Base-by-base conservation (phyloP, 2,888 invertebrate genomes). In the Rutpela maculata region DNA sequence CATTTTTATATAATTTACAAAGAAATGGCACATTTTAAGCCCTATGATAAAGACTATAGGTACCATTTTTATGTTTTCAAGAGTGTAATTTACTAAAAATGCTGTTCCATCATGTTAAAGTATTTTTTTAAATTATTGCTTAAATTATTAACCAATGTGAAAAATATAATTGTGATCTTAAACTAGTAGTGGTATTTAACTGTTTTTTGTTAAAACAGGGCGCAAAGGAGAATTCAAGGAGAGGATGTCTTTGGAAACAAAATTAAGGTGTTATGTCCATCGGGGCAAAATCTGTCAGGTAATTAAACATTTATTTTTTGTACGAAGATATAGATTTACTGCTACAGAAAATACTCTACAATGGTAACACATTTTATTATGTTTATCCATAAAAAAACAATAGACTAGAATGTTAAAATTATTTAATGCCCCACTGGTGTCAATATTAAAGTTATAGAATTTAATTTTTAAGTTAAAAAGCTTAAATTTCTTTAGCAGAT, bases 161-260 rank as follows among this genome's bases (percentile, higher is more conserved):
- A 55, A 56, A 69, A 56, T 43, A 72, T 69, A 50, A 22, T 60
- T 73, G 59, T 57, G 22, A n/a, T 15, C 59, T 62, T 43, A 43
- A 31, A 26, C 9, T 17, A 19, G 31, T 9, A 17, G 56, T 22
- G 26, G 9, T 31, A 15, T 4, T 56, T 56, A 68, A 62, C 5
- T 22, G 55, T 76, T 12, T 62, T 55, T 12, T 67, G 43, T 74
- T 74, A 68, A 77, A 75, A 78, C 87, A 96, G 96, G 90, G 96
- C 96, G 81, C 92, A 94, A 87, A 95, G 95, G 89, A 94, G 96
- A 87, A 95, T 97, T 93, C 94, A 96, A 86, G 95, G 95, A 77
- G 95, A 95, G 88, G 93, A 95, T 90, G 95, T 96, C 69, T 95
- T 93, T 90, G 96, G 96, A 15, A 93, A 93, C 79, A 95, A 95